These are phyloP conservation scores for Lagocephalus sceleratus DNA, from an alignment of 2,797 vertebrate species.

Conservation along the genomic window DNA sequence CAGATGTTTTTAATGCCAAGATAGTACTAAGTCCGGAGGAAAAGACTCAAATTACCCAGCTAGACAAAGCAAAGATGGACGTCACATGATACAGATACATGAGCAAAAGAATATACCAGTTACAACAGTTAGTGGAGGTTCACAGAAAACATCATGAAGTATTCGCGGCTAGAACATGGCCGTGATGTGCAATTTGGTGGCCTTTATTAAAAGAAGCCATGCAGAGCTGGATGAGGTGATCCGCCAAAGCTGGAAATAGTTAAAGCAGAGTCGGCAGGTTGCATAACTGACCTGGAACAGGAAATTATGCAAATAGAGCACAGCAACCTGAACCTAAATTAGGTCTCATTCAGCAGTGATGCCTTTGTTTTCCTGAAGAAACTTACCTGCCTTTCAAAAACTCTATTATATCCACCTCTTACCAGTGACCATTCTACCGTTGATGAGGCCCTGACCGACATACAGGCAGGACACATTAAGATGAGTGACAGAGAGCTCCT, in stretches of 20 bases:
- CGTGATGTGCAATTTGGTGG: conserved; percentile 28
- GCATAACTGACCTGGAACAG: conserved; percentile 41
- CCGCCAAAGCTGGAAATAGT: conserved; percentile 23
- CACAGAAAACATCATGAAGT: conserved; percentile 13
- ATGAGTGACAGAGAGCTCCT: conserved; percentile 36
- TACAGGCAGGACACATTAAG: conserved; percentile 5
- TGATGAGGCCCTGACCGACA: conserved; percentile 9
- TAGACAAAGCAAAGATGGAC: conserved; percentile 9
- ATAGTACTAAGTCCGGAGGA: conserved; percentile 39
- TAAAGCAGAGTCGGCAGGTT: conserved; percentile 28
- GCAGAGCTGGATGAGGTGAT: conserved; percentile 46
- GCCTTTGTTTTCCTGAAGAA: conserved; percentile 32
- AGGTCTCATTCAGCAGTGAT: conserved; percentile 14
- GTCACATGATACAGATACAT: conserved; percentile 19
- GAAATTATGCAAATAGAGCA: conserved; percentile 48
- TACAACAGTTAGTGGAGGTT: conserved; percentile 13
- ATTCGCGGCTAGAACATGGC: conserved; percentile 15
- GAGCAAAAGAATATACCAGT: conserved; percentile 40
- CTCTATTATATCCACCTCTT: conserved; percentile 9
- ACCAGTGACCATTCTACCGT: conserved; percentile 1
- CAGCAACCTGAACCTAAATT: conserved; percentile 33
- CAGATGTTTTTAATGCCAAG: conserved; percentile 57
- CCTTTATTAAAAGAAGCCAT: conserved; percentile 48
- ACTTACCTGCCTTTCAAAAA: conserved; percentile 2
- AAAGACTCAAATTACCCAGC: conserved; percentile 34